Base-by-base conservation (phyloP, 30 jellyfish, hydroid and myxozoan genomes). In the Pelagia noctiluca region DNA sequence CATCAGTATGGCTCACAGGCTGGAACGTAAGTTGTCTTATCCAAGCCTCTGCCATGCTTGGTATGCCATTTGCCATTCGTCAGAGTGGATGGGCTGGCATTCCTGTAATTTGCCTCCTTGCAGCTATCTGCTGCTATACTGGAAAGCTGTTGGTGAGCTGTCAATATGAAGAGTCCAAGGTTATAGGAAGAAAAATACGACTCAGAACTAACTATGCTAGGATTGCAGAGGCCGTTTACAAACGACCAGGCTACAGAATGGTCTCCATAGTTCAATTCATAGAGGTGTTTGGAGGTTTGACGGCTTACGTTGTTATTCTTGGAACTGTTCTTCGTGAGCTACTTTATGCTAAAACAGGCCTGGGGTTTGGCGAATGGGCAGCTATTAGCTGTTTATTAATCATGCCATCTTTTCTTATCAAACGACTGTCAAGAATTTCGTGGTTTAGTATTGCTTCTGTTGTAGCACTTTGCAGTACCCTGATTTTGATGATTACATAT, bases 1-100 rank as follows among this genome's bases (percentile, higher is more conserved):
- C 98, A 2, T 73, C 92, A 0, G 93, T 97, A 25, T 70, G 82
- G 71, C 93, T 92, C 22, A 97, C 98, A 0, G 98, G 98, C n/a
- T 92, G 98, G 98, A 92, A 92, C 53, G 98, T 92, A 2, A 84
- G 96, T 35, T 86, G 86, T 62, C 88, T 92, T 62, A 92, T 92
- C 35, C 98, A 92, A 81, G 98, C 97, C 10, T 86, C 98, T 1
- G 98, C 97, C 26, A 92, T 89, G 24, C 90, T 79, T 50, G 94
- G 91, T 31, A 92, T 80, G 11, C 94, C 92, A 25, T 86, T 76
- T 75, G 94, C 98, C 28, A 94, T 79, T 78, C 88, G 63, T 29
- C 90, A 71, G 48, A 90, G 96, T 29, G 98, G 98, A 5, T 92
- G 98, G 98, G 98, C 98, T 0, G 96, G 97, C 25, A 94, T 92